Evolutionary conservation across 2,797 vertebrate genomes (phyloP).

Genomic region (Helarctos malayanus): DNA sequence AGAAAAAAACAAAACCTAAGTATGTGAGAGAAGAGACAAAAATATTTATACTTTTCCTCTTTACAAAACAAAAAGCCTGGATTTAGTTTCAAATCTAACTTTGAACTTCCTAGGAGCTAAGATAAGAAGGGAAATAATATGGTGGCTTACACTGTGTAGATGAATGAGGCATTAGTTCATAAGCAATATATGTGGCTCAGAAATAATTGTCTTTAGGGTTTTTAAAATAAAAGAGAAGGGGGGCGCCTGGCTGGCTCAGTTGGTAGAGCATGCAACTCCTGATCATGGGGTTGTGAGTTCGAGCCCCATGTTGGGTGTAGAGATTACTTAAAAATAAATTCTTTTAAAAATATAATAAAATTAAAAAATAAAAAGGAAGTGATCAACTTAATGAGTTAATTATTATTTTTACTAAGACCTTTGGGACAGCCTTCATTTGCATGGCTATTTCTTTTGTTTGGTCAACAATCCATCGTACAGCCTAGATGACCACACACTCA

Average conservation of each 20-base stretch:
- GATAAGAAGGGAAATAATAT: not conserved
- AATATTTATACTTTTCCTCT: not conserved
- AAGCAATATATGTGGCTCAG: not conserved
- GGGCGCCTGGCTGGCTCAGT: not conserved
- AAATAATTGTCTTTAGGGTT: not conserved
- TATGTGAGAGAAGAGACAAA: not conserved
- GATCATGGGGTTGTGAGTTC: not conserved
- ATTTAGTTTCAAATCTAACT: conserved; percentile 12
- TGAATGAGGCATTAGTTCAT: not conserved
- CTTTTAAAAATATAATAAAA: not conserved
- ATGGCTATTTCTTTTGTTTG: not conserved
- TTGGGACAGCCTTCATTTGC: not conserved
- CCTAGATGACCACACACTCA: not conserved
- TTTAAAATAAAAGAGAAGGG: not conserved
- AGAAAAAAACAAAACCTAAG: not conserved
- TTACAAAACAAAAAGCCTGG: conserved; percentile 1
- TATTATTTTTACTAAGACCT: conserved; percentile 34
- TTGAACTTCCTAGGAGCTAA: conserved; percentile 14
- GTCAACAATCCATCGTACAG: not conserved
- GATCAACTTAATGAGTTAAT: not conserved
- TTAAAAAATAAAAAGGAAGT: not conserved
- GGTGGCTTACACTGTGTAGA: not conserved
- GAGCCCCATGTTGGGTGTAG: not conserved
- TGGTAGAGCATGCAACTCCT: not conserved
- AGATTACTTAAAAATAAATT: not conserved